These are phyloP conservation scores for Opisthocomus hoazin DNA, from an alignment of 2,113 vertebrate species.

Conservation along the genomic window DNA sequence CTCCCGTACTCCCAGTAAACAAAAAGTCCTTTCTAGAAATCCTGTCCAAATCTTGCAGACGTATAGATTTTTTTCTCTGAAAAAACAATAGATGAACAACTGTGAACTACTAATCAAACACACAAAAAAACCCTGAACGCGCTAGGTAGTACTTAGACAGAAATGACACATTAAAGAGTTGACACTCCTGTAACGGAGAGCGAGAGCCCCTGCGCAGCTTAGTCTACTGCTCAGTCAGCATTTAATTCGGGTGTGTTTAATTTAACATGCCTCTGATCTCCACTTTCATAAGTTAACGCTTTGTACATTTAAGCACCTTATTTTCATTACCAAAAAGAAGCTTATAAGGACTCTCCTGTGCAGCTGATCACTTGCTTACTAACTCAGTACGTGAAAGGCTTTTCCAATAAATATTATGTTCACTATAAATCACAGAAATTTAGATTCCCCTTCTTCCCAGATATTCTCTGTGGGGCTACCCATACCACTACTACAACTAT, in stretches of 20 bases:
- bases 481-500: background rate
- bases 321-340: background rate
- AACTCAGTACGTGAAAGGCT: background rate
- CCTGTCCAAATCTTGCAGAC: background rate
- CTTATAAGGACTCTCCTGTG: background rate
- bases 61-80: background rate
- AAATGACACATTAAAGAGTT: background rate
- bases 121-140: accelerated
- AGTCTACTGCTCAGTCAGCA: background rate
- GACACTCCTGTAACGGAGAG: background rate
- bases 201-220: background rate
- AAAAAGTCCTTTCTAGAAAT: background rate
- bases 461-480: background rate
- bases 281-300: background rate
- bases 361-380: background rate
- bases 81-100: background rate
- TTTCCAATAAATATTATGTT: background rate
- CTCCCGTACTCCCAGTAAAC: background rate
- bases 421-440: background rate
- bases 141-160: background rate
- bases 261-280: slow-evolving; percentile 8
- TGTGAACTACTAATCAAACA: background rate
- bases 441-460: background rate
- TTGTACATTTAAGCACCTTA: background rate
- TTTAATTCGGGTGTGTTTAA: background rate